Conservation (phyloP, 2,113 vertebrate genomes). For the Gavia stellata region DNA sequence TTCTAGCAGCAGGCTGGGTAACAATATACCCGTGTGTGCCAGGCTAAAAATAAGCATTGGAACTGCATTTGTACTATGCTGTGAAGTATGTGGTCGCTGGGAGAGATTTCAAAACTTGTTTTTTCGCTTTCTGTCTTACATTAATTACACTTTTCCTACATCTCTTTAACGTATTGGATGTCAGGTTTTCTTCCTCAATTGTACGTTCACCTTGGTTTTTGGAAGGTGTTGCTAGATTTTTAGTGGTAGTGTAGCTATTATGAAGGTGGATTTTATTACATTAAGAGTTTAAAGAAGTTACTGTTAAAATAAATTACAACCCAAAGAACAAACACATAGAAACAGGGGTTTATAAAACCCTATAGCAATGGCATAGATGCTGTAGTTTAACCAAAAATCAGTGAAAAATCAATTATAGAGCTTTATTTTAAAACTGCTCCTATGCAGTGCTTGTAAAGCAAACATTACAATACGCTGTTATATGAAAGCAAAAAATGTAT, state of each 20-base stretch:
- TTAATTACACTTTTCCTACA: slow-evolving; percentile 37
- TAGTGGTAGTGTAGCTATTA: not conserved
- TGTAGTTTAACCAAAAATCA: not conserved
- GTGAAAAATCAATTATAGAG: not conserved
- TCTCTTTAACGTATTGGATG: not conserved
- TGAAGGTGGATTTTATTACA: not conserved
- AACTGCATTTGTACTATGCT: slow-evolving; percentile 2
- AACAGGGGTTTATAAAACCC: not conserved
- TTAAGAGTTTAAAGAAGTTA: not conserved
- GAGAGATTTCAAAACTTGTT: slow-evolving; percentile 45
- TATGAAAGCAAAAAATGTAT: not conserved
- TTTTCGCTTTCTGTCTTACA: not conserved
- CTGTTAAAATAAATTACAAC: not conserved
- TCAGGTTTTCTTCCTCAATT: not conserved
- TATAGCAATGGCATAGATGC: not conserved
- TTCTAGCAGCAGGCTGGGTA: slow-evolving; percentile 50
- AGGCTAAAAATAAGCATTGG: slow-evolving; percentile 55
- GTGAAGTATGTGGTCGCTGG: slow-evolving; percentile 20
- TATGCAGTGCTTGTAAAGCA: not conserved
- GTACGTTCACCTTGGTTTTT: not conserved
- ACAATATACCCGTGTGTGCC: slow-evolving; percentile 44
- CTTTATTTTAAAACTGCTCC: not conserved
- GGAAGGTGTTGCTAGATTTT: not conserved
- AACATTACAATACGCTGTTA: not conserved
- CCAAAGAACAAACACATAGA: not conserved